phyloP scores from a whole-genome alignment of 1,140 invertebrate genomes.

The Scaptomyza hsui region DNA sequence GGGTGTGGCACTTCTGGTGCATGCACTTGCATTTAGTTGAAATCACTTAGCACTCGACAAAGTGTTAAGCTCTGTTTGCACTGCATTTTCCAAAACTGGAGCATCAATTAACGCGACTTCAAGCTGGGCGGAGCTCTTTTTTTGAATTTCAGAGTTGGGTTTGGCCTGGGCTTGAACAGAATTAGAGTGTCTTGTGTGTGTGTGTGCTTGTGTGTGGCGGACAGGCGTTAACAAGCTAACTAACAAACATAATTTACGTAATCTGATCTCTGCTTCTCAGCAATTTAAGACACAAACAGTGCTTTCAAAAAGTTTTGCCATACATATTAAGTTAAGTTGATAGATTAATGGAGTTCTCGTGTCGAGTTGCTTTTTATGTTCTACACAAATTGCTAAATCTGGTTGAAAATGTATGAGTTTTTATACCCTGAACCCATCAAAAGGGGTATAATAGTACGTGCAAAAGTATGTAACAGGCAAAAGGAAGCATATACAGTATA shows the following conservation, averaged over 20 bases:
- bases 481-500: too few species aligned
- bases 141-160: not conserved
- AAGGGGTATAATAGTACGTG: too few species aligned
- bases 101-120: not conserved
- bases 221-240: conserved; percentile 26
- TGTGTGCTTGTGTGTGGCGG: not conserved
- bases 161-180: not conserved
- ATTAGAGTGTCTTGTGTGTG: not conserved
- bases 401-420: too few species aligned
- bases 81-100: conserved; percentile 33
- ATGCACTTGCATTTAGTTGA: conserved; percentile 30
- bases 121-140: not conserved
- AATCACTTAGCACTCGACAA: conserved; percentile 33
- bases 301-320: conserved; percentile 12
- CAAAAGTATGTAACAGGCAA: too few species aligned
- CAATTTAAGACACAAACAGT: conserved; percentile 3
- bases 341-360: not conserved
- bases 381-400: too few species aligned
- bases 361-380: too few species aligned
- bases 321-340: not conserved
- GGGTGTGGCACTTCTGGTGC: conserved; percentile 31
- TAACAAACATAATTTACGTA: conserved; percentile 13
- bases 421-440: too few species aligned
- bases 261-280: conserved; percentile 11
- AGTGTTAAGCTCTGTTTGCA: conserved; percentile 16